Base-by-base conservation (phyloP, 2,888 invertebrate genomes). In the Campopleginae sp. region DNA sequence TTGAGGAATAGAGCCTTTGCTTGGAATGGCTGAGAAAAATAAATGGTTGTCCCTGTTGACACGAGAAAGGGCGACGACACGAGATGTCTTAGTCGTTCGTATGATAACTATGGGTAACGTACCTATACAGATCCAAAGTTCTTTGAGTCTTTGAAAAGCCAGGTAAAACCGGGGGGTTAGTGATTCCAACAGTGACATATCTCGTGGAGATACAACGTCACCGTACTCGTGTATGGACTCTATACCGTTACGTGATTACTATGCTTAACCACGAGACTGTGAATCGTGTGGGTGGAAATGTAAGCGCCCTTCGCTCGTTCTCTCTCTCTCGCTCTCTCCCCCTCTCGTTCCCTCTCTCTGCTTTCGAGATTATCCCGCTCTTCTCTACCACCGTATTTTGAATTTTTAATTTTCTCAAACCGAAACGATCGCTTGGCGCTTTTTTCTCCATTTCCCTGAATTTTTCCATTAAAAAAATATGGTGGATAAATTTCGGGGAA, bases 231-330 rank as follows among this genome's bases (percentile, higher is more conserved):
- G 19, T 14, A 65, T 42, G 58, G 87, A 85, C 85, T 87, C 85
- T 86, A 87, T 91, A 91, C 92, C 92, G 92, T 92, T 92, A 92
- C 87, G 88, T 89, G 91, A 92, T 92, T 92, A 89, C 91, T 91
- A 91, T 91, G 90, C 92, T 88, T 87, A 87, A 88, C 58, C 46
- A 46, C 86, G 87, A 88, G 87, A 78, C 88, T 86, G 84, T 89
- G 89, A 90, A 91, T 91, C 17, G 46, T 61, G 92, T 91, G 91
- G 91, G 92, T 91, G 92, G 90, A 90, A 84, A 91, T 90, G 87
- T 90, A 86, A 88, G 87, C 87, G 89, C 84, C 88, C 86, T 87
- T 89, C 85, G 65, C 82, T 71, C 86, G 87, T 76, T 77, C 78
- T 66, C 65, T 27, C 46, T 66, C 72, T 54, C 51, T 17, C 70